Evolutionary conservation across 2,113 vertebrate species (phyloP), one percentile per base, ranked within the genome.

Genomic region (Tinamus guttatus): DNA sequence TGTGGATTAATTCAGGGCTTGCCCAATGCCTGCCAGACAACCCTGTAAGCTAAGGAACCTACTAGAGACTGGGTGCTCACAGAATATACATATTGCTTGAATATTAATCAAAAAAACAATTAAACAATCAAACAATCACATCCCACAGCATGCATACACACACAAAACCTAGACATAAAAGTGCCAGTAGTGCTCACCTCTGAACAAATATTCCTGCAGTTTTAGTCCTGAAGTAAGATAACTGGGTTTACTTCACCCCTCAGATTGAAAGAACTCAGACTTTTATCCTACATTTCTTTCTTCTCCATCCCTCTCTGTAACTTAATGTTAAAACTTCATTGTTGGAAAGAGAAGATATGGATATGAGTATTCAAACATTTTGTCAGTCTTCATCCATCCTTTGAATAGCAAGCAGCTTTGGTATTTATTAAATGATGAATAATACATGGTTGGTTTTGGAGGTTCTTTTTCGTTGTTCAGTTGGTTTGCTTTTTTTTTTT

Each of bases 51-150:
- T n/a, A 8, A 70, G 58, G 5, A 81, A 5, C 3, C 22, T 49
- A 4, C 15, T 36, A 38, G 17, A 38, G 17, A 3, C 22, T 56
- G 32, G 4, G 4, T 54, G 30, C 7, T 18, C 11, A 65, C 11
- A 22, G 8, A 65, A 7, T 65, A 43, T 3, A 13, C 11, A 32
- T 28, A 45, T 12, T 71, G 5, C 12, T 64, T 76, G 27, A 89
- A 75, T 15, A 17, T 41, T 47, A 71, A 7, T 28, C 34, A 58
- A 28, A 15, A 19, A 62, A 15, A 52, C n/a, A n/a, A 52, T 25
- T 5, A 25, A 54, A 17, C 54, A 2, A 27, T 1, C 0, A 32
- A 1, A 7, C 5, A 5, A 25, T 7, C 17, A 25, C 8, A 43
- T 43, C 2, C 7, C 13, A 71, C 70, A 64, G 16, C 13, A 21